A percentile compares a stretch with the other conserved stretches of the same genome.
These are phyloP conservation scores for Stegophylla sp. DNA, from an alignment of 2,888 invertebrate species.

Conservation along the genomic window DNA sequence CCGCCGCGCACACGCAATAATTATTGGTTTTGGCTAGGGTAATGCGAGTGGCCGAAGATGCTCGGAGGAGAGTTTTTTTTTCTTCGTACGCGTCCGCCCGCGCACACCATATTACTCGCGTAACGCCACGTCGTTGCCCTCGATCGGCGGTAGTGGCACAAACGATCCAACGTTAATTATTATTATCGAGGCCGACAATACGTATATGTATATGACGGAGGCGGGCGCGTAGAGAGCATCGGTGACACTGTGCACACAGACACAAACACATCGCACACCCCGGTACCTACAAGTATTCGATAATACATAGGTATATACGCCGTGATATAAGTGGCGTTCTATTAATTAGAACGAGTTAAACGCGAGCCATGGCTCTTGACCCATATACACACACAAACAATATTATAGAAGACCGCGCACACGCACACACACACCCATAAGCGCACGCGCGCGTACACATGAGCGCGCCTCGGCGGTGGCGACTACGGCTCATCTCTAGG, in stretches of 20 bases:
- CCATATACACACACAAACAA: slow-evolving; percentile 35
- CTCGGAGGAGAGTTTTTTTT: neutral
- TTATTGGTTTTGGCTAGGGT: slow-evolving; percentile 32
- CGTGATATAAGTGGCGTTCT: neutral
- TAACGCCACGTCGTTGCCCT: neutral
- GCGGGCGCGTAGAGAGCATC: too few relatives aligned
- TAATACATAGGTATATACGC: too few relatives aligned
- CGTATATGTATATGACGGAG: neutral
- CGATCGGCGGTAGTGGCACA: neutral
- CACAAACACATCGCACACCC: neutral
- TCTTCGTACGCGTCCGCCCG: neutral
- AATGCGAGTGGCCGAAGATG: too few relatives aligned
- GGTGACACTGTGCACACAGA: too few relatives aligned
- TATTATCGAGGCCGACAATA: neutral
- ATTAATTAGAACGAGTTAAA: slow-evolving; percentile 52
- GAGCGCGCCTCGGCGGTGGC: neutral
- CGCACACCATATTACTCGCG: neutral
- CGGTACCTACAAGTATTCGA: neutral
- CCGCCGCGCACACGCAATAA: neutral
- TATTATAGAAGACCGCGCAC: neutral
- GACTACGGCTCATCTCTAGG: slow-evolving; percentile 26
- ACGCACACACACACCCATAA: neutral
- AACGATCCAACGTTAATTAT: neutral
- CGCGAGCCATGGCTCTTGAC: slow-evolving; percentile 48
- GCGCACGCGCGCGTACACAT: neutral